Conservation (phyloP, 2,797 vertebrate species). For the Pangasius mekongensis region DNA sequence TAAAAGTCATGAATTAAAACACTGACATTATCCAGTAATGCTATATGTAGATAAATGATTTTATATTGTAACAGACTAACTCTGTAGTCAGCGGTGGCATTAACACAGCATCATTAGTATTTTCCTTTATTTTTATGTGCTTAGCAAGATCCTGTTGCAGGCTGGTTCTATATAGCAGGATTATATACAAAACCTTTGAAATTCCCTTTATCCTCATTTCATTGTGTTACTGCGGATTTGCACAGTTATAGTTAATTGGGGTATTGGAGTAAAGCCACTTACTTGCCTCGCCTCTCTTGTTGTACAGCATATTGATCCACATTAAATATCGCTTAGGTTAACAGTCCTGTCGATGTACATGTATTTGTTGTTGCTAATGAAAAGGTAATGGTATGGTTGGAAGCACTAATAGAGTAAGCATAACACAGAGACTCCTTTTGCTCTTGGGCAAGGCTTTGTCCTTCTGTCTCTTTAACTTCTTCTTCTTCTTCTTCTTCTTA, state of each 20-base stretch:
- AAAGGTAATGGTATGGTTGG: background rate
- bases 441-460: background rate
- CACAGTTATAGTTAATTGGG: background rate
- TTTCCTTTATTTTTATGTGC: background rate
- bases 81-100: background rate
- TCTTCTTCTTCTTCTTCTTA: background rate
- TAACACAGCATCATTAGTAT: background rate
- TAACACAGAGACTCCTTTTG: background rate
- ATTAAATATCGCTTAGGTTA: background rate
- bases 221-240: background rate
- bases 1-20: background rate
- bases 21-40: background rate
- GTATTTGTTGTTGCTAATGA: background rate
- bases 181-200: background rate
- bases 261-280: background rate
- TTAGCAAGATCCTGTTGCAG: background rate
- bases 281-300: background rate
- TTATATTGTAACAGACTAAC: background rate
- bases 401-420: background rate
- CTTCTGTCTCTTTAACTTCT: background rate
- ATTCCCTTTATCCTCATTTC: no score
- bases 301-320: slow-evolving; percentile 3
- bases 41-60: background rate
- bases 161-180: background rate
- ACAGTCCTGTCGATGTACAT: background rate